Evolutionary conservation across 2,113 vertebrate genomes (phyloP).

Genomic region (Mohoua ochrocephala): DNA sequence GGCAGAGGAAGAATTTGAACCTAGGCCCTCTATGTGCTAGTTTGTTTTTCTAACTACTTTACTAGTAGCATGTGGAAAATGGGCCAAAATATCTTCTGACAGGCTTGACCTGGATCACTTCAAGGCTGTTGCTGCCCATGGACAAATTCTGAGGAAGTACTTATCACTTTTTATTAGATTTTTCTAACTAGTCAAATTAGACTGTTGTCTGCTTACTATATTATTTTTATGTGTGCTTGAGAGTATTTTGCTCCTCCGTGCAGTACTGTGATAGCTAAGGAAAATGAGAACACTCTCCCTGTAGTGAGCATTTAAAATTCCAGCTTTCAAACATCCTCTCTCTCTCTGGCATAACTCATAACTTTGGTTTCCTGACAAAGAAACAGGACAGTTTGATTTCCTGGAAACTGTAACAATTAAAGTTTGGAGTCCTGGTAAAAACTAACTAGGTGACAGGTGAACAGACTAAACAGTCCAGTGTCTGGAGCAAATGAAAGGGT

Average conservation of each 20-base stretch:
- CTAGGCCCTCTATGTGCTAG: rapidly evolving
- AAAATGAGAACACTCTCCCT: not conserved
- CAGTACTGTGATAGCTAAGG: not conserved
- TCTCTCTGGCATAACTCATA: not conserved
- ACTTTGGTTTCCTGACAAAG: not conserved
- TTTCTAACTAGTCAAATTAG: not conserved
- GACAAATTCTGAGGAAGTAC: not conserved
- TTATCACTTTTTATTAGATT: not conserved
- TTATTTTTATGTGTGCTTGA: not conserved
- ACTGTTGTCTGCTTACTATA: not conserved
- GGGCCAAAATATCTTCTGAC: not conserved
- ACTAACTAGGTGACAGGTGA: not conserved
- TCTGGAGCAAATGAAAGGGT: not conserved
- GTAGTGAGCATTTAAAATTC: not conserved
- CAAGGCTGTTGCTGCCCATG: not conserved
- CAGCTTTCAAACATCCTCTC: not conserved
- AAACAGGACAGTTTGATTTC: not conserved
- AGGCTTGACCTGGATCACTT: not conserved
- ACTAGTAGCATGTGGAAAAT: not conserved
- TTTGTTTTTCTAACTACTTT: not conserved
- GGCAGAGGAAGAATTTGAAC: not conserved
- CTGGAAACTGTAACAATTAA: not conserved
- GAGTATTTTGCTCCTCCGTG: not conserved
- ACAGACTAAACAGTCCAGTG: not conserved
- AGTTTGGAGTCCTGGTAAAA: not conserved